Evolutionary conservation across 2,113 vertebrate species (phyloP).

Genomic region (Pseudopodoces humilis): DNA sequence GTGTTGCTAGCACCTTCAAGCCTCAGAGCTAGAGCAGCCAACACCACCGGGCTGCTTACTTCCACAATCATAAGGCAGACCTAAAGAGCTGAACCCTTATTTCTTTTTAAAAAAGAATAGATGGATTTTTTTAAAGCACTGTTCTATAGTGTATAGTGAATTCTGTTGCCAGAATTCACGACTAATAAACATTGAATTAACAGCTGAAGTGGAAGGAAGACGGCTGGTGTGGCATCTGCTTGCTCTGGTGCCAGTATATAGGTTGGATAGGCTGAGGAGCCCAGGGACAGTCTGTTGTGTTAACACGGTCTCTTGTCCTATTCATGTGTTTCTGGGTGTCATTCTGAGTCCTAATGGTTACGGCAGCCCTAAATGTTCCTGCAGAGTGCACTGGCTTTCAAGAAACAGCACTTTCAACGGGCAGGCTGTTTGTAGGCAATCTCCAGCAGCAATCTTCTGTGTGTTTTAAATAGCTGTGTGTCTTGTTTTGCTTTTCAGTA

Average conservation of each 20-base stretch:
- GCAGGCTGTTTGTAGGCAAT: not conserved
- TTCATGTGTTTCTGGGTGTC: not conserved
- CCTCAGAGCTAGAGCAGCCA: not conserved
- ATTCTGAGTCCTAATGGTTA: not conserved
- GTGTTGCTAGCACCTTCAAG: not conserved
- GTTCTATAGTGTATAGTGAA: not conserved
- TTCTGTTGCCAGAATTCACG: not conserved
- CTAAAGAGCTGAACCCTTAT: not conserved
- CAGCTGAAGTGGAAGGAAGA: not conserved
- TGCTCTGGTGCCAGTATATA: not conserved
- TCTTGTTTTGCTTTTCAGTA: not conserved
- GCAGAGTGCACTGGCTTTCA: not conserved
- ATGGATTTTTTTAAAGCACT: not conserved
- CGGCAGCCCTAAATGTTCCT: not conserved
- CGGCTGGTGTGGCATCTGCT: not conserved
- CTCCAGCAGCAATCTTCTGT: not conserved
- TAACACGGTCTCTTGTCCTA: not conserved
- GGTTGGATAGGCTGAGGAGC: not conserved
- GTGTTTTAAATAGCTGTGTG: no score
- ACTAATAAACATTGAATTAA: not conserved
- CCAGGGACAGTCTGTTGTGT: rapidly evolving
- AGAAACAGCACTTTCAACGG: not conserved
- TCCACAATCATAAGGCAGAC: not conserved
- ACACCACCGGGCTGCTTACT: not conserved
- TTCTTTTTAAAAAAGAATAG: not conserved